These are phyloP conservation scores for Leptinotarsa tumamoca DNA, from an alignment of 2,888 invertebrate species.

Conservation along the genomic window DNA sequence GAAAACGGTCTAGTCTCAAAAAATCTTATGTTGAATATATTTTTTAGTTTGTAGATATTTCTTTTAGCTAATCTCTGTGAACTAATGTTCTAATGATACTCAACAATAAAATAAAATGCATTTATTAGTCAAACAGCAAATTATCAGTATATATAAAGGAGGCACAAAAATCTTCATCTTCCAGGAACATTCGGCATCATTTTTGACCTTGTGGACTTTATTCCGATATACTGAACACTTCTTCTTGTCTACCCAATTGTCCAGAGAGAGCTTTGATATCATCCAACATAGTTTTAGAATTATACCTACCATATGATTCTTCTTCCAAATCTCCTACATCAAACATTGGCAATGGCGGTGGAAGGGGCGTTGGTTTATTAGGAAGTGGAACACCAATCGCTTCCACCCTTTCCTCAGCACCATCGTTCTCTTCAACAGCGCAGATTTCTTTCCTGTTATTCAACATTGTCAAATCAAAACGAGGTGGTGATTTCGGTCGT, in stretches of 20 bases:
- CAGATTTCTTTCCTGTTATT: neutral
- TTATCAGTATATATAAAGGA: no score
- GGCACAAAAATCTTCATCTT: no score
- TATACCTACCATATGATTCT: conserved; percentile 12
- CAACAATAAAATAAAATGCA: no score
- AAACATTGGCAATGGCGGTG: conserved; percentile 35
- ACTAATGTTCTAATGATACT: no score
- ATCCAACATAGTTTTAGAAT: conserved; percentile 46
- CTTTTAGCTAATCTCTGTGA: no score
- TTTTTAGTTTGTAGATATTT: no score
- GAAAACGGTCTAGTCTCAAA: no score
- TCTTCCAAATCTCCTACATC: conserved; percentile 22
- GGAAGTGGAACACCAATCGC: neutral
- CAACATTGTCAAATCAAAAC: conserved; percentile 43
- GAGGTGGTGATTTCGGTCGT: conserved; percentile 34
- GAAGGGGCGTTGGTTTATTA: conserved; percentile 27
- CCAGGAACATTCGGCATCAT: no score
- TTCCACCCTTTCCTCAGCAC: neutral
- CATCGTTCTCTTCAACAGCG: neutral
- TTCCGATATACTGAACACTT: conserved; percentile 46
- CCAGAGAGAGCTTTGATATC: conserved; percentile 49
- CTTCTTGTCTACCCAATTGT: conserved; percentile 47
- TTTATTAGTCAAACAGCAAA: no score
- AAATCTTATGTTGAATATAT: no score
- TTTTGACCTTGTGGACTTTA: neutral